Evolutionary conservation across 2,797 vertebrate species (phyloP).

Genomic region (Aplochiton taeniatus): DNA sequence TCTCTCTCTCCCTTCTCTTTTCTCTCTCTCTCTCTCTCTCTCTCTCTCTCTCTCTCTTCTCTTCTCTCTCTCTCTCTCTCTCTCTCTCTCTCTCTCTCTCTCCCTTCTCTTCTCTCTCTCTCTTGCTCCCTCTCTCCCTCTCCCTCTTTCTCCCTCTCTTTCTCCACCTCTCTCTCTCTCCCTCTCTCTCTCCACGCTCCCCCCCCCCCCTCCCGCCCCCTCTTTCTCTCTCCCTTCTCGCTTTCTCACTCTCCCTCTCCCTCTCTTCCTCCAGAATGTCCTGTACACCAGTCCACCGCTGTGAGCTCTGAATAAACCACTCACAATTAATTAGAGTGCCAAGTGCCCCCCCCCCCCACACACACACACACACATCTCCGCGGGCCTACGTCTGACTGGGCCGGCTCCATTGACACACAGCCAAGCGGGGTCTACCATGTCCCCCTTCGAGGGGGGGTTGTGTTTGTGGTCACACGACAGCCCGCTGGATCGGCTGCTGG

Average conservation of each 20-base stretch:
- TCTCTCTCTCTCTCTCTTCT: no score
- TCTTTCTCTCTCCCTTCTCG: no score
- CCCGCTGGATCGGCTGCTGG: no score
- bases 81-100: no score
- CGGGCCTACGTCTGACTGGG: slow-evolving; percentile 20
- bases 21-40: no score
- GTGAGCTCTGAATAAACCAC: slow-evolving; percentile 46
- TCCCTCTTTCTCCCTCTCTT: neutral
- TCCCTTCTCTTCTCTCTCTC: slow-evolving; percentile 1
- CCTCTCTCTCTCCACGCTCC: no score
- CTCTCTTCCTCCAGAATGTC: slow-evolving; percentile 42
- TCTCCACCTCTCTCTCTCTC: neutral
- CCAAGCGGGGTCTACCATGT: slow-evolving; percentile 24
- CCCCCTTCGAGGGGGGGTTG: neutral
- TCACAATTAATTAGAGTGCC: slow-evolving; percentile 49
- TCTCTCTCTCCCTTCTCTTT: no score
- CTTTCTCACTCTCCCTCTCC: no score
- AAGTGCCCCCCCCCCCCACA: slow-evolving; percentile 11
- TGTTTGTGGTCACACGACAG: no score
- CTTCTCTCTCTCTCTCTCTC: slow-evolving; percentile 6
- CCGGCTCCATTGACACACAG: slow-evolving; percentile 44
- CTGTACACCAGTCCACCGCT: slow-evolving; percentile 36
- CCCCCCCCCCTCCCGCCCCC: slow-evolving; percentile 14
- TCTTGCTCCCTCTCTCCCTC: no score
- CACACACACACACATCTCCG: neutral